These are phyloP conservation scores for Tetrax tetrax DNA, from an alignment of 2,113 vertebrate genomes.

Conservation along the genomic window DNA sequence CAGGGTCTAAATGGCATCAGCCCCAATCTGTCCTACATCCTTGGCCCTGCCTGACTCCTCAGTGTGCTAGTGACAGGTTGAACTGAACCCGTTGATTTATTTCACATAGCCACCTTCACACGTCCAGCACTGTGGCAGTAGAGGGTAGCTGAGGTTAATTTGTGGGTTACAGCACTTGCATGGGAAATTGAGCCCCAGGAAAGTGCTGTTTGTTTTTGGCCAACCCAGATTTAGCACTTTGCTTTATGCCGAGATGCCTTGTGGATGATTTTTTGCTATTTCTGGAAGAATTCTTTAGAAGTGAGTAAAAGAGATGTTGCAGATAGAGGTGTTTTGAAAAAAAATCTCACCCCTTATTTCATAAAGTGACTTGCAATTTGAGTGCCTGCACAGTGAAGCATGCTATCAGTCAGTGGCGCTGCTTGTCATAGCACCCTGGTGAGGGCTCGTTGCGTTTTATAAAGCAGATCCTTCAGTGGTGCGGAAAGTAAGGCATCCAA, in stretches of 20 bases:
- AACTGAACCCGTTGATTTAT: background rate
- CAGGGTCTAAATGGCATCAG: background rate
- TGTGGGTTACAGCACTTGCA: background rate
- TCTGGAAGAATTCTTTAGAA: background rate
- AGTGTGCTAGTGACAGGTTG: background rate
- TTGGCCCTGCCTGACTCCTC: background rate
- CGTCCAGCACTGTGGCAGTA: background rate
- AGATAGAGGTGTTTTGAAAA: background rate
- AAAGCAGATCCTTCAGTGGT: background rate
- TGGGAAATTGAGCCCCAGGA: background rate
- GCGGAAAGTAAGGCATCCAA: fast-evolving
- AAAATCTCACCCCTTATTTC: too few relatives aligned
- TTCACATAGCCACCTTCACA: background rate
- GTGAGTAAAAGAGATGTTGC: background rate
- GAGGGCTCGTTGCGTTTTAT: background rate
- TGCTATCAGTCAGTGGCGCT: background rate
- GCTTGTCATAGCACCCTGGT: background rate
- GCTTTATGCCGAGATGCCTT: background rate
- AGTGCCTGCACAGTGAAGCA: fast-evolving
- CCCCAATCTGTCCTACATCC: background rate
- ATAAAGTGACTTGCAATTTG: background rate
- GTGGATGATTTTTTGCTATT: background rate
- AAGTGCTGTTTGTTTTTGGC: background rate
- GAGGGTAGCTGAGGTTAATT: background rate
- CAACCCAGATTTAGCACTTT: background rate